These are phyloP conservation scores for Ursus arctos DNA, from an alignment of 2,113 vertebrate genomes.

Conservation along the genomic window DNA sequence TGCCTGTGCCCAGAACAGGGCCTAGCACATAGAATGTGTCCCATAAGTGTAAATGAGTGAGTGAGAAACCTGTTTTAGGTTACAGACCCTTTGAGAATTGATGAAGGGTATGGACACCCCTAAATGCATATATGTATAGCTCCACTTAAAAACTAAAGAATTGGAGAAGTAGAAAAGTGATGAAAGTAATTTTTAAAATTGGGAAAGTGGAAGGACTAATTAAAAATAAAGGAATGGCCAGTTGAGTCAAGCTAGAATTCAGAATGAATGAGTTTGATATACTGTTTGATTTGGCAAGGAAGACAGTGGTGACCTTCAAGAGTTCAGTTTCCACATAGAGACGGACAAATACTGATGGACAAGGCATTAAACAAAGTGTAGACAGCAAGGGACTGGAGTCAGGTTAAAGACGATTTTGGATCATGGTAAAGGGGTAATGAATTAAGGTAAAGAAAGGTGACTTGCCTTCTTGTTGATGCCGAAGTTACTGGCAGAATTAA, in stretches of 20 bases:
- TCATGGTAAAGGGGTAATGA: not conserved
- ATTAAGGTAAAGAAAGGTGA: not conserved
- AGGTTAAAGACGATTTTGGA: not conserved
- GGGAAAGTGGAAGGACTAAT: not conserved
- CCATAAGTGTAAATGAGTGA: not conserved
- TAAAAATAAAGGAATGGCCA: slow-evolving; percentile 8
- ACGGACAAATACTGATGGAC: not conserved
- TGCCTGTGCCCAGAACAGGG: not conserved
- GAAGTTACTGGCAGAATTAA: slow-evolving; percentile 40
- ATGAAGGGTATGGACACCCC: not conserved
- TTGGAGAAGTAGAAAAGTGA: not conserved
- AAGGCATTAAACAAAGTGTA: not conserved
- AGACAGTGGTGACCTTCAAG: not conserved
- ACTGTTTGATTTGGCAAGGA: slow-evolving; percentile 55
- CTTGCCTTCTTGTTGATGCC: not conserved
- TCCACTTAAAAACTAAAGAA: not conserved
- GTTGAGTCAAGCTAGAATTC: slow-evolving; percentile 37
- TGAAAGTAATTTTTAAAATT: not conserved
- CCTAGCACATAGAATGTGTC: not conserved
- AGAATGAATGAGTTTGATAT: slow-evolving; percentile 20
- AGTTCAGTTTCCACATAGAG: slow-evolving; percentile 12
- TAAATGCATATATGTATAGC: not conserved
- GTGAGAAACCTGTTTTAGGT: not conserved
- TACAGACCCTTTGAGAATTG: slow-evolving; percentile 11
- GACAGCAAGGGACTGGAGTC: not conserved